Evolutionary conservation across 2,888 invertebrate genomes (phyloP).

Genomic region (Tipula vernalis): DNA sequence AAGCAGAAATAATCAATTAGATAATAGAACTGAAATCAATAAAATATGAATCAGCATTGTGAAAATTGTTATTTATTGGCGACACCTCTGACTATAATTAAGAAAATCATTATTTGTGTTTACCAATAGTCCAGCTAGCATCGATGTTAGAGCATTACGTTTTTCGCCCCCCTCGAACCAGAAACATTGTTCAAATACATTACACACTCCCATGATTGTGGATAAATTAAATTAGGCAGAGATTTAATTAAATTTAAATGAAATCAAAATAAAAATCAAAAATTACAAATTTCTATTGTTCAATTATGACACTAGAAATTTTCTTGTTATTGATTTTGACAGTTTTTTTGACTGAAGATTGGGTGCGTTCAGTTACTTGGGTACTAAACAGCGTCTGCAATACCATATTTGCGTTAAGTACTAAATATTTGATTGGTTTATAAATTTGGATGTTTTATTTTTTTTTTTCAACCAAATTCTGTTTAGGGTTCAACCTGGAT

Average conservation of each 20-base stretch:
- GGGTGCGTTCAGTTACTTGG: background rate
- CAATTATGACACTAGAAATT: background rate
- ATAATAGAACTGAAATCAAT: slow-evolving; percentile 11
- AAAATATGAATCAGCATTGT: slow-evolving; percentile 16
- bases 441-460: background rate
- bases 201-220: background rate
- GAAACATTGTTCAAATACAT: slow-evolving; percentile 39
- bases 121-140: slow-evolving; percentile 79
- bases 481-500: too few relatives aligned
- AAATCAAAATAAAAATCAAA: background rate
- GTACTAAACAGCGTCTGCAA: background rate
- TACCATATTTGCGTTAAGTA: background rate
- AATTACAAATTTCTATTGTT: background rate
- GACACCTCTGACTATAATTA: slow-evolving; percentile 9
- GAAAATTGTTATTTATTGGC: slow-evolving; percentile 11
- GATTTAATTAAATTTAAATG: background rate
- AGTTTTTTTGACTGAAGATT: background rate
- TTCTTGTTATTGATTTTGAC: background rate
- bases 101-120: slow-evolving; percentile 17
- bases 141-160: slow-evolving; percentile 75
- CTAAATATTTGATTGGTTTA: background rate
- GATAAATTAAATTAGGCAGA: background rate
- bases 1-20: background rate
- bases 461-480: too few relatives aligned
- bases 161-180: slow-evolving; percentile 79